phyloP scores from a whole-genome alignment of 2,888 invertebrate species.

The Lymantria dispar region DNA sequence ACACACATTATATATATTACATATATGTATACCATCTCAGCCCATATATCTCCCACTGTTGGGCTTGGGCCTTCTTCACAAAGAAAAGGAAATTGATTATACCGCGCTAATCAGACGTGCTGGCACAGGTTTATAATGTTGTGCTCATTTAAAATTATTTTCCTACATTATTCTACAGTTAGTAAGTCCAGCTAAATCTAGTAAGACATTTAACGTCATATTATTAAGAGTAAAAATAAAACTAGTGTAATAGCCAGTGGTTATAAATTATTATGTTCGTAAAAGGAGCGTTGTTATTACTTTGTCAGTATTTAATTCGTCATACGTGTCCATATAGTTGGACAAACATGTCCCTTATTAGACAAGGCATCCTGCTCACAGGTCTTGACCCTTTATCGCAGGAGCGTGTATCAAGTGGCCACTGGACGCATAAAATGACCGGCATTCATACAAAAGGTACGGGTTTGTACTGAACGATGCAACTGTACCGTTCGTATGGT shows the following conservation, averaged over 20 bases:
- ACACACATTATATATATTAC: no score
- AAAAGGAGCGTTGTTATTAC: conserved; percentile 26
- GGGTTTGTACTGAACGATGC: conserved; percentile 7
- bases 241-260: conserved; percentile 10
- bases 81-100: no score
- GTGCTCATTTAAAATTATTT: no score
- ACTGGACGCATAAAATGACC: conserved; percentile 52
- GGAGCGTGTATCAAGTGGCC: conserved; percentile 48
- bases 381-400: conserved; percentile 71
- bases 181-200: no score
- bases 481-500: conserved; percentile 9
- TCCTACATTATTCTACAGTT: no score
- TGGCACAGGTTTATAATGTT: no score
- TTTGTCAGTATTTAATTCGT: conserved; percentile 23
- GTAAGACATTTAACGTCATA: neutral
- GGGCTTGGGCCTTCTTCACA: no score
- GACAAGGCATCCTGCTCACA: conserved; percentile 56
- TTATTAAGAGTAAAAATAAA: conserved; percentile 12
- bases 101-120: no score
- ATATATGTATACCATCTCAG: no score
- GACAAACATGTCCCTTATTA: conserved; percentile 62
- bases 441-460: conserved; percentile 41
- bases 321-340: conserved; percentile 20
- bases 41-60: no score
- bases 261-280: conserved; percentile 13